Evolutionary conservation across 1,140 invertebrate species (phyloP).

Genomic region (Nephotettix cincticeps): DNA sequence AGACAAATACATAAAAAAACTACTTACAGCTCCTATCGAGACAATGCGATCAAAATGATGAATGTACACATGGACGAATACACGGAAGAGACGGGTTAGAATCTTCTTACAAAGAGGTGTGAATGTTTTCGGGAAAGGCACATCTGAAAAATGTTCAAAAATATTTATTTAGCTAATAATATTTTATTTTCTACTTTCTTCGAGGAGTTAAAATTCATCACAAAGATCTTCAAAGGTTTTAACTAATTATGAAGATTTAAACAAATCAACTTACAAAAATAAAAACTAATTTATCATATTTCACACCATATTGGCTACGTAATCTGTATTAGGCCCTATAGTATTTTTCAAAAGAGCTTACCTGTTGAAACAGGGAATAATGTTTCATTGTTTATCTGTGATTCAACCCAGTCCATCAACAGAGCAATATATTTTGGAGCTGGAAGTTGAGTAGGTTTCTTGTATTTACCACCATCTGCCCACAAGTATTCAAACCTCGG

Average conservation of each 20-base stretch:
- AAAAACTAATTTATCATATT: no score
- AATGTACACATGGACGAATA: conserved; percentile 97
- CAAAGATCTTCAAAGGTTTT: no score
- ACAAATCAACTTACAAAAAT: no score
- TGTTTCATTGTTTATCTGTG: conserved; percentile 89
- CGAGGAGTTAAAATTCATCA: no score
- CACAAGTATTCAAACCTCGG: conserved; percentile 89
- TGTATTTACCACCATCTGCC: conserved; percentile 85
- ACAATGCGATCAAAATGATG: conserved; percentile 93
- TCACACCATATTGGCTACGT: no score
- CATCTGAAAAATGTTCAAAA: conserved; percentile 57
- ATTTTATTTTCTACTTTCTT: no score
- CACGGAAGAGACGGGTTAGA: conserved; percentile 85
- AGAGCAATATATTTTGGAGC: conserved; percentile 85
- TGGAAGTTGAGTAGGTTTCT: conserved; percentile 85
- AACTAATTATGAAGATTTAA: no score
- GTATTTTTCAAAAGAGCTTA: no score
- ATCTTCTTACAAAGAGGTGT: conserved; percentile 81
- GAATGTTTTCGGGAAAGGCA: conserved; percentile 90
- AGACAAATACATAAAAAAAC: conserved; percentile 2
- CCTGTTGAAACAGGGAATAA: conserved; percentile 75
- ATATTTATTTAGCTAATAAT: no score
- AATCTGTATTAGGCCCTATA: no score
- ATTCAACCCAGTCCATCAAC: conserved; percentile 94
- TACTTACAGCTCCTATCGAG: conserved; percentile 81